These are phyloP conservation scores for Fulica atra DNA, from an alignment of 2,113 vertebrate species.

Conservation along the genomic window DNA sequence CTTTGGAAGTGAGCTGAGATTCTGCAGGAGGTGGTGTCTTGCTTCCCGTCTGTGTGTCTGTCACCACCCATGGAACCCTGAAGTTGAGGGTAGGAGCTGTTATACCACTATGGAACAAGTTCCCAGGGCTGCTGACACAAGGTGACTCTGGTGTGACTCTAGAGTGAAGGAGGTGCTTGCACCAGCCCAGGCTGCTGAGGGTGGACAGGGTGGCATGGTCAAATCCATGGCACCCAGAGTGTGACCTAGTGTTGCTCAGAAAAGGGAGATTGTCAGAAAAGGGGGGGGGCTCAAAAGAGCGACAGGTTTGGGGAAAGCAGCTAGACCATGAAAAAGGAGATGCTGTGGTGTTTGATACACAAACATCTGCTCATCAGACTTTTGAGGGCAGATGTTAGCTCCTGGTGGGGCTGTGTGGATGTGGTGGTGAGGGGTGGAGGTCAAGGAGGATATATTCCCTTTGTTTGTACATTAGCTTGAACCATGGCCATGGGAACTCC, in stretches of 20 bases:
- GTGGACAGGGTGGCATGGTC: not conserved
- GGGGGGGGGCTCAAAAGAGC: not conserved
- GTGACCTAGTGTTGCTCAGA: not conserved
- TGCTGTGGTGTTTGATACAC: not conserved
- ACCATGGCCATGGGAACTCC: not conserved
- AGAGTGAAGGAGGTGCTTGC: not conserved
- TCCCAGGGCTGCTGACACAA: not conserved
- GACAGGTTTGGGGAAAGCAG: not conserved
- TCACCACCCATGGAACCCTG: not conserved
- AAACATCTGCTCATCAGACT: not conserved
- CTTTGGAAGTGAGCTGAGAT: not conserved
- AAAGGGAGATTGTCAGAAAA: not conserved
- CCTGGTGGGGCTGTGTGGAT: not conserved
- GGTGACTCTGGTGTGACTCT: not conserved
- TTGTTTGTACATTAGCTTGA: not conserved
- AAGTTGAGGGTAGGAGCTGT: not conserved
- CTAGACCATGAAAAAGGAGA: not conserved
- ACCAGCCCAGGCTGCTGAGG: not conserved
- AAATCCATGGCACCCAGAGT: not conserved
- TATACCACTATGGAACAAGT: not conserved
- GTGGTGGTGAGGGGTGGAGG: not conserved
- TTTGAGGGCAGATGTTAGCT: not conserved
- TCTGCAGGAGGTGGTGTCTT: not conserved
- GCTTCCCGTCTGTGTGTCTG: not conserved
- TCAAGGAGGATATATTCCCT: not conserved